Evolutionary conservation across 1,140 invertebrate species (phyloP).

Genomic region (Andricus grossulariae): DNA sequence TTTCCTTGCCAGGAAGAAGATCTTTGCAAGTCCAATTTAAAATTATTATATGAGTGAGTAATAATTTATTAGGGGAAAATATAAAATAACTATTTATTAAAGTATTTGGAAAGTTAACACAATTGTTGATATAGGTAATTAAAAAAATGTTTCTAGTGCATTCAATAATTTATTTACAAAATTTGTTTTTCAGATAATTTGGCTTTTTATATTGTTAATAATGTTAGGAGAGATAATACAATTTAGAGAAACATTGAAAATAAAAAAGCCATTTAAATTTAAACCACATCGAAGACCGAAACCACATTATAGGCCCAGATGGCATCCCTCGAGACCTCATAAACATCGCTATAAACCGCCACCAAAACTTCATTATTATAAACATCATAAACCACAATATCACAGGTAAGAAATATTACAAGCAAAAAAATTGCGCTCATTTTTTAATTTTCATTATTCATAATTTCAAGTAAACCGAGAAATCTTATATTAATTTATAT

Average conservation of each 20-base stretch:
- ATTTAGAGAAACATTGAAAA: conserved; percentile 47
- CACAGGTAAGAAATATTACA: conserved; percentile 38
- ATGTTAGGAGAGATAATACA: conserved; percentile 44
- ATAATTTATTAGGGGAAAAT: too few relatives aligned
- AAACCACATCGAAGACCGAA: conserved; percentile 40
- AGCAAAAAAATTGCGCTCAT: background rate
- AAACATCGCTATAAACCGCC: conserved; percentile 40
- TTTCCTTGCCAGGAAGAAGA: too few relatives aligned
- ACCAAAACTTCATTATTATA: conserved; percentile 33
- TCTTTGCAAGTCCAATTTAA: too few relatives aligned
- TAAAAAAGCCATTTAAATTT: conserved; percentile 47
- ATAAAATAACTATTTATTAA: too few relatives aligned
- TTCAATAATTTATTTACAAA: background rate
- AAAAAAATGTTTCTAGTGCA: background rate
- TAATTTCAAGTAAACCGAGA: too few relatives aligned
- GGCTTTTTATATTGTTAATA: conserved; percentile 39
- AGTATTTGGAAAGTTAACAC: too few relatives aligned
- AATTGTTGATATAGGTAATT: too few relatives aligned
- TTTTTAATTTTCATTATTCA: too few relatives aligned
- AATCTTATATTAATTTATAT: too few relatives aligned
- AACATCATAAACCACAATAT: conserved; percentile 35
- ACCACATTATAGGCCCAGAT: conserved; percentile 43
- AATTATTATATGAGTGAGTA: too few relatives aligned
- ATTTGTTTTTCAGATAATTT: conserved; percentile 37
- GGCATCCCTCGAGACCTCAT: conserved; percentile 41